These are phyloP conservation scores for Pomatostomus ruficeps DNA, from an alignment of 2,113 vertebrate genomes.

Conservation along the genomic window DNA sequence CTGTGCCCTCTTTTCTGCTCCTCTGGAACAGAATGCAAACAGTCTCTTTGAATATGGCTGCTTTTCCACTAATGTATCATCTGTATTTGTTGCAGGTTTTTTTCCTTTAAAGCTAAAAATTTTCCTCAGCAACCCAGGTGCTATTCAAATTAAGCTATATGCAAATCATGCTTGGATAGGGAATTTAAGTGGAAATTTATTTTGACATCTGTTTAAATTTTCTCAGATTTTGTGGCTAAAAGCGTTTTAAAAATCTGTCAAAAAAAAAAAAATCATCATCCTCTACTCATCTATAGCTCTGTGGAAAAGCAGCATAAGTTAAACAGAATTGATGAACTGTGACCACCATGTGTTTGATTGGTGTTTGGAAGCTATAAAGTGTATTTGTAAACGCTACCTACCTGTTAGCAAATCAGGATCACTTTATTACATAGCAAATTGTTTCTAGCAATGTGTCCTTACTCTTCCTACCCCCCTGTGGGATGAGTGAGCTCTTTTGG, in stretches of 20 bases:
- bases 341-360: neutral
- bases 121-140: neutral
- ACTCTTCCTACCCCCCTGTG: neutral
- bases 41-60: neutral
- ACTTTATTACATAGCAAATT: neutral
- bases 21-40: neutral
- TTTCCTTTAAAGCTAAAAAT: neutral
- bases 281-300: neutral
- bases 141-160: neutral
- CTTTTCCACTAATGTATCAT: neutral
- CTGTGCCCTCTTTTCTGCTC: neutral
- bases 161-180: neutral
- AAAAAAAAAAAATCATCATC: neutral
- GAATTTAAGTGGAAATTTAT: slow-evolving; percentile 13
- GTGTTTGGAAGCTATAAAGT: neutral
- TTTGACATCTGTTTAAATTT: slow-evolving; percentile 43
- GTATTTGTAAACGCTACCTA: neutral
- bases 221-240: neutral
- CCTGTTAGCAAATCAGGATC: neutral
- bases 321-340: neutral
- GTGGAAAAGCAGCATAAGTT: neutral
- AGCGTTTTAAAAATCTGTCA: neutral
- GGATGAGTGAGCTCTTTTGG: neutral
- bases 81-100: neutral
- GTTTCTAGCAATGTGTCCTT: neutral